Evolutionary conservation across 2,888 invertebrate species (phyloP).

Genomic region (Hartigia nigra): DNA sequence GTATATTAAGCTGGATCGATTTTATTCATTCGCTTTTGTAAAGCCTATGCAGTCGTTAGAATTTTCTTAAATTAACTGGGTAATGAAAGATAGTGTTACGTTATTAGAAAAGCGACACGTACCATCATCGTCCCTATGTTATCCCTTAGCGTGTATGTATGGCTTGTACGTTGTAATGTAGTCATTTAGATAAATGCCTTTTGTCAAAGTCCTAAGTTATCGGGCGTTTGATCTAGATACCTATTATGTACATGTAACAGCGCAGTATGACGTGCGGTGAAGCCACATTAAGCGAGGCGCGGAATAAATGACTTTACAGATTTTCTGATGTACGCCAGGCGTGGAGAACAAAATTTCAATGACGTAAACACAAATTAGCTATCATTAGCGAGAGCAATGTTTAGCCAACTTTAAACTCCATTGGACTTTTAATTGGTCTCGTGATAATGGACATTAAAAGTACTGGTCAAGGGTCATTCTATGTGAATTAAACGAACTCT

Average conservation of each 20-base stretch:
- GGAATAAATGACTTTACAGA: constrained; percentile 1
- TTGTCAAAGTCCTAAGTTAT: constrained; percentile 1
- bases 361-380: constrained; percentile 1
- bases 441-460: neutral
- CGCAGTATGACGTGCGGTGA: neutral
- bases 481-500: neutral
- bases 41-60: neutral
- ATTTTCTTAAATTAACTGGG: neutral
- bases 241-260: neutral
- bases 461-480: neutral
- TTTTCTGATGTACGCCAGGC: neutral
- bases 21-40: neutral
- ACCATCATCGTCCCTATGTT: neutral
- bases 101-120: constrained; percentile 2
- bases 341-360: neutral
- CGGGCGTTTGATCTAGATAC: constrained; percentile 8
- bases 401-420: neutral
- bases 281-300: neutral
- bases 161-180: neutral
- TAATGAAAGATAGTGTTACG: neutral
- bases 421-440: neutral
- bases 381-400: neutral
- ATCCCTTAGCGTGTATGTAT: neutral
- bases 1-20: neutral
- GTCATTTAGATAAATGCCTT: constrained; percentile 8